These are phyloP conservation scores for Oncorhynchus keta DNA, from an alignment of 2,113 vertebrate species.

Conservation along the genomic window DNA sequence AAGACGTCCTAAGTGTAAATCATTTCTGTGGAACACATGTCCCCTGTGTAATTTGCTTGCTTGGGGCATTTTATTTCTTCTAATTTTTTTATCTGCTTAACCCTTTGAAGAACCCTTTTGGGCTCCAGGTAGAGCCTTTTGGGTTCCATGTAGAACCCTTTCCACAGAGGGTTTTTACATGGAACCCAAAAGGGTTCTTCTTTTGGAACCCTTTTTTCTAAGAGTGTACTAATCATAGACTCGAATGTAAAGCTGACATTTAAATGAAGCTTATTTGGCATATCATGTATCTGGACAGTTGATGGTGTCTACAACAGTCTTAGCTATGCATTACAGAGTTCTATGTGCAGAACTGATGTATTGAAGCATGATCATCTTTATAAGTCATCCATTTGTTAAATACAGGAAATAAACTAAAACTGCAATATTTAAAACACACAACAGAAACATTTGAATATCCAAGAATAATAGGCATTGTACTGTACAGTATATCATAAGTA, in stretches of 20 bases:
- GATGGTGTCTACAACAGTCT: background rate
- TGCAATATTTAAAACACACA: background rate
- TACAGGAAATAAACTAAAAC: background rate
- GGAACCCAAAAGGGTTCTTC: no score
- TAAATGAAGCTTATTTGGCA: no score
- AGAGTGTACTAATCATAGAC: no score
- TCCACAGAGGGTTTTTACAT: no score
- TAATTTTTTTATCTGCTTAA: background rate
- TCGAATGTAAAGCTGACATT: no score
- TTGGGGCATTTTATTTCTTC: slow-evolving; percentile 38
- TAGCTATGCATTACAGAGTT: background rate
- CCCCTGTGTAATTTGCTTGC: slow-evolving; percentile 61
- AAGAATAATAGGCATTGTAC: background rate
- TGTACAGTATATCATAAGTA: background rate
- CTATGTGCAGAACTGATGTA: background rate
- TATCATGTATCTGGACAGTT: background rate
- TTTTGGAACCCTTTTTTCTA: no score
- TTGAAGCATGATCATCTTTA: background rate
- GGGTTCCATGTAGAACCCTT: no score
- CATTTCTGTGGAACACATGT: slow-evolving; percentile 69
- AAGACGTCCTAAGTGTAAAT: slow-evolving; percentile 63
- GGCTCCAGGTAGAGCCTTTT: no score
- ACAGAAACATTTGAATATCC: background rate
- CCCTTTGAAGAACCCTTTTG: background rate
- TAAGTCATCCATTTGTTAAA: background rate